phyloP scores from a whole-genome alignment of 1,140 invertebrate genomes.

The Drosophila bocqueti region DNA sequence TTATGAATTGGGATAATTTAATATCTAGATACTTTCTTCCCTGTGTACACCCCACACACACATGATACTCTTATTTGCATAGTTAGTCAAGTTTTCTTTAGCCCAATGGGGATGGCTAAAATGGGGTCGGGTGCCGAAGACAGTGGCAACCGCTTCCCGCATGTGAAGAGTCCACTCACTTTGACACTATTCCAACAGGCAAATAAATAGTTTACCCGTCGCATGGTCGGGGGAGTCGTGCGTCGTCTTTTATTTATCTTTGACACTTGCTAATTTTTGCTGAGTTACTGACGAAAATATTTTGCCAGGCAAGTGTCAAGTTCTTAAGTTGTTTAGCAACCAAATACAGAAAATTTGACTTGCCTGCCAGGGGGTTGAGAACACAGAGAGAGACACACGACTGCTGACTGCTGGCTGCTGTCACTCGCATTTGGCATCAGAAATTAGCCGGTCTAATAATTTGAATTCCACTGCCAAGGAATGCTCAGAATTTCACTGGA shows the following conservation, averaged over 20 bases:
- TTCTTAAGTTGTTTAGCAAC: constrained; percentile 82
- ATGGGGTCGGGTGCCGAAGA: constrained; percentile 29
- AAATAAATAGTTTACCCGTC: constrained; percentile 67
- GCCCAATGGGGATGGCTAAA: constrained; percentile 21
- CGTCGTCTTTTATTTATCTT: constrained; percentile 77
- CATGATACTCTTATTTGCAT: constrained; percentile 75
- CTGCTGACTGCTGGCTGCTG: constrained; percentile 9
- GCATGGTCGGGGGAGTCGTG: background rate
- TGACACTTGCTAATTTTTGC: constrained; percentile 84
- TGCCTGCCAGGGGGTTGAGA: constrained; percentile 16
- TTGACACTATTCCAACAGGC: constrained; percentile 78
- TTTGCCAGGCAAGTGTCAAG: constrained; percentile 72
- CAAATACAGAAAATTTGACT: constrained; percentile 62
- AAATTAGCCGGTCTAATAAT: constrained; percentile 41
- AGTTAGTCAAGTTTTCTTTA: constrained; percentile 78
- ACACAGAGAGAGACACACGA: background rate
- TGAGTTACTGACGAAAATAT: constrained; percentile 75
- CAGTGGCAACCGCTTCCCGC: constrained; percentile 39
- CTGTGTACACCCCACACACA: constrained; percentile 37
- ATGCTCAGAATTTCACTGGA: constrained; percentile 6
- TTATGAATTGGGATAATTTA: background rate
- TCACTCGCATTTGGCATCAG: constrained; percentile 35
- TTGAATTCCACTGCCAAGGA: constrained; percentile 26
- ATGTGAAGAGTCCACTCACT: constrained; percentile 79
- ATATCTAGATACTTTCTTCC: background rate